phyloP scores from a whole-genome alignment of 2,113 vertebrate species.

The Pseudolaguvia tuberculata region DNA sequence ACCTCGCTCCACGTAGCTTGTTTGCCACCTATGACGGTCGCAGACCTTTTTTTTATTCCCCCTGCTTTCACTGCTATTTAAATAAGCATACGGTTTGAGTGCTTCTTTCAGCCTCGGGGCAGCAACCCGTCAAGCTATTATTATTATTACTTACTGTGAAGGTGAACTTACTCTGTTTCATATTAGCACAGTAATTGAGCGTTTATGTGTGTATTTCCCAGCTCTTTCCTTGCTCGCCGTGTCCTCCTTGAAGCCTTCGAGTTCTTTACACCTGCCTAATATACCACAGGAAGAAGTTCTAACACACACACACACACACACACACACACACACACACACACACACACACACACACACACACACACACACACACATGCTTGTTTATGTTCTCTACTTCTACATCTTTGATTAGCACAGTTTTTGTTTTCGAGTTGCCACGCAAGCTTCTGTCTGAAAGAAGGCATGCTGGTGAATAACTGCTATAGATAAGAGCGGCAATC shows the following conservation, averaged over 20 bases:
- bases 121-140: slow-evolving; percentile 38
- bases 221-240: background rate
- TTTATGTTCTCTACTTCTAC: background rate
- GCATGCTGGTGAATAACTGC: slow-evolving; percentile 67
- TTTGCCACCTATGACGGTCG: slow-evolving; percentile 35
- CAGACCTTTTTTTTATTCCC: slow-evolving; percentile 25
- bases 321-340: no score
- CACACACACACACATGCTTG: background rate
- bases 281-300: background rate
- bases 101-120: slow-evolving; percentile 36
- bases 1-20: background rate
- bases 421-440: background rate
- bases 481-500: slow-evolving; percentile 66
- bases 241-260: slow-evolving; percentile 7
- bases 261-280: slow-evolving; percentile 32
- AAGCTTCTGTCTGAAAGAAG: slow-evolving; percentile 49
- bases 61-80: slow-evolving; percentile 40
- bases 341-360: background rate
- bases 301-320: no score
- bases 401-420: background rate
- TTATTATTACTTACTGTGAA: slow-evolving; percentile 50
- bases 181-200: slow-evolving; percentile 52
- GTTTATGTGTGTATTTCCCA: slow-evolving; percentile 39
- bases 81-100: slow-evolving; percentile 42
- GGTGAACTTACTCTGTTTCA: slow-evolving; percentile 47